Evolutionary conservation across 1,140 invertebrate genomes (phyloP).

Genomic region (Drosophila ohnishii): DNA sequence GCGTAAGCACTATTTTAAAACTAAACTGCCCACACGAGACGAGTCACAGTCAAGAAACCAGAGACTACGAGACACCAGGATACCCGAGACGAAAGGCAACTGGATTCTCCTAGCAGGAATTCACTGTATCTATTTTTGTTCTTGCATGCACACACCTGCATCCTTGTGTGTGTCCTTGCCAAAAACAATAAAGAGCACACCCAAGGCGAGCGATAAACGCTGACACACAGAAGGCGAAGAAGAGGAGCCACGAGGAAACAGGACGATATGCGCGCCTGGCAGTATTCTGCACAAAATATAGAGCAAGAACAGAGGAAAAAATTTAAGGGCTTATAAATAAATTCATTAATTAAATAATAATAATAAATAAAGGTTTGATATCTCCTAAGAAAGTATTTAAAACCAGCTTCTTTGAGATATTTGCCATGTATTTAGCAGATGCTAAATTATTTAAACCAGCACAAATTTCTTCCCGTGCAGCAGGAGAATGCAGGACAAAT

Average conservation of each 20-base stretch:
- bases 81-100: not conserved
- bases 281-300: slow-evolving; percentile 41
- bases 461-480: slow-evolving; percentile 9
- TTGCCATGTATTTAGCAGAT: no score
- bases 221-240: slow-evolving; percentile 46
- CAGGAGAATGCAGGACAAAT: slow-evolving; percentile 4
- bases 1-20: slow-evolving; percentile 42
- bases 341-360: not conserved
- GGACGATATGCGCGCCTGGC: slow-evolving; percentile 28
- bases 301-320: not conserved
- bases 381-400: not conserved
- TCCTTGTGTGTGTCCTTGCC: slow-evolving; percentile 61
- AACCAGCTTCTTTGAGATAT: no score
- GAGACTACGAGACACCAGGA: not conserved
- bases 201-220: slow-evolving; percentile 70
- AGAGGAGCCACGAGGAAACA: slow-evolving; percentile 23
- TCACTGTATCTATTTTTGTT: slow-evolving; percentile 28
- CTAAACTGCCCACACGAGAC: slow-evolving; percentile 61
- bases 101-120: not conserved
- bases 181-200: slow-evolving; percentile 49
- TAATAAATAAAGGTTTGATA: not conserved
- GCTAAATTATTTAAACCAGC: not conserved
- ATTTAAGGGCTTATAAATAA: not conserved
- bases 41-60: slow-evolving; percentile 38
- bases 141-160: slow-evolving; percentile 30